These are phyloP conservation scores for Leptopilina drosophilae DNA, from an alignment of 2,888 invertebrate species.

Conservation along the genomic window DNA sequence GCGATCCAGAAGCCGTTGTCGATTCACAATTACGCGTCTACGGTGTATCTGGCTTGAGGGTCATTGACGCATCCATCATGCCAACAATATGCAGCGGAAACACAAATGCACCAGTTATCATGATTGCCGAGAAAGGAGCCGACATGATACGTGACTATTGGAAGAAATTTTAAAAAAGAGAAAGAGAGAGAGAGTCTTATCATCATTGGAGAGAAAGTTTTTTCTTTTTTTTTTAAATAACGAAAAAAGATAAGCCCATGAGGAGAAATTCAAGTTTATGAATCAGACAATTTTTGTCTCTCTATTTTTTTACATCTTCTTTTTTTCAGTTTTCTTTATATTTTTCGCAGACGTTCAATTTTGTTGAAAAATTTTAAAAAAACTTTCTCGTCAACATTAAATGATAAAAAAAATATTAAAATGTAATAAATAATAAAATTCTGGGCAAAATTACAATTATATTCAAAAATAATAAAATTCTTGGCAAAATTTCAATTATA, in stretches of 20 bases:
- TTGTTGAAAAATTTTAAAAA: no score
- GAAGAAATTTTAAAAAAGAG: conserved; percentile 25
- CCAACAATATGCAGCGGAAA: conserved; percentile 88
- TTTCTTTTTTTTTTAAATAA: not conserved
- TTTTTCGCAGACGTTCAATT: no score
- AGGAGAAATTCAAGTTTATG: not conserved
- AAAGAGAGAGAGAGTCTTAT: not conserved
- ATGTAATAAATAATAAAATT: no score
- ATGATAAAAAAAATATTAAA: no score
- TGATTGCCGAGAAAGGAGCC: conserved; percentile 90
- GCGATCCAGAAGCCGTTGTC: conserved; percentile 83
- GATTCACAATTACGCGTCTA: conserved; percentile 84
- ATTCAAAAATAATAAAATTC: no score
- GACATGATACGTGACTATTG: conserved; percentile 90
- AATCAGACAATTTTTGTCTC: no score
- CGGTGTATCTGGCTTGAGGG: conserved; percentile 83
- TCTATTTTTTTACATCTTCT: no score
- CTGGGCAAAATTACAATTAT: no score
- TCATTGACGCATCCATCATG: conserved; percentile 91
- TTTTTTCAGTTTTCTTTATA: no score
- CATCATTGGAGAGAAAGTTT: not conserved
- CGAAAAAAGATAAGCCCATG: not conserved
- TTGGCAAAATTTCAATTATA: no score
- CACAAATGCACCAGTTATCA: conserved; percentile 89
- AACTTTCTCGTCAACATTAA: no score